Evolutionary conservation across 2,113 vertebrate genomes (phyloP).

Genomic region (Nesoenas mayeri): DNA sequence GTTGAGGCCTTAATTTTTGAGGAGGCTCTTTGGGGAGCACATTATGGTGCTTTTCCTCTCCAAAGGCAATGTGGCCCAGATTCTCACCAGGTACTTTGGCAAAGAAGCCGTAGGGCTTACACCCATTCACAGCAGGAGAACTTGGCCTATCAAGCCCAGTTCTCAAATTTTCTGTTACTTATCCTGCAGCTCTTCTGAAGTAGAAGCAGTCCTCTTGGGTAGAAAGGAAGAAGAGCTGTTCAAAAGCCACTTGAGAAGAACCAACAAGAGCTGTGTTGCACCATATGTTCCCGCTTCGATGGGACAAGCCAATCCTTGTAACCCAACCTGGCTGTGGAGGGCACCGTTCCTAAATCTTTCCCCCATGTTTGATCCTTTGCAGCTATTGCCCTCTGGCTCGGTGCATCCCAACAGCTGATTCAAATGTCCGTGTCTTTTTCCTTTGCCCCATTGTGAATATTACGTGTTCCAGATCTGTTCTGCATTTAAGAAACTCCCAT

Average conservation of each 20-base stretch:
- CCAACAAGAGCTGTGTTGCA: background rate
- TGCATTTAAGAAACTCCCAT: background rate
- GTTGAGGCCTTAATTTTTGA: background rate
- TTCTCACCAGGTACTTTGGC: background rate
- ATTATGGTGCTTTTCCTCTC: background rate
- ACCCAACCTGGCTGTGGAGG: background rate
- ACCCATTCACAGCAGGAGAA: background rate
- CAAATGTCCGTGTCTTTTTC: background rate
- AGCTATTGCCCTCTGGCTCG: background rate
- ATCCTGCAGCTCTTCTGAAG: background rate
- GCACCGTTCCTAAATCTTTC: background rate
- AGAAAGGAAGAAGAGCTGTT: background rate
- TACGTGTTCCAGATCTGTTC: background rate
- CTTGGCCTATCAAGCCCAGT: background rate
- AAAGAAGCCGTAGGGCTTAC: background rate
- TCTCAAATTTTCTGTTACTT: background rate
- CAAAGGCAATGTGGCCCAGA: background rate
- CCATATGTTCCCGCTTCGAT: rapidly evolving
- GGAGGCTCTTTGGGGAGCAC: background rate
- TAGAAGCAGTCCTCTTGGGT: background rate
- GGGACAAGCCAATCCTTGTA: background rate
- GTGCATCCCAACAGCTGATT: background rate
- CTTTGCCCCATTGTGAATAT: rapidly evolving
- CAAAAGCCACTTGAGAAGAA: background rate
- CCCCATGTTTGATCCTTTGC: background rate